Evolutionary conservation across 2,888 invertebrate species (phyloP), one percentile per base, ranked within the genome.

Genomic region (Amaurobius ferox): DNA sequence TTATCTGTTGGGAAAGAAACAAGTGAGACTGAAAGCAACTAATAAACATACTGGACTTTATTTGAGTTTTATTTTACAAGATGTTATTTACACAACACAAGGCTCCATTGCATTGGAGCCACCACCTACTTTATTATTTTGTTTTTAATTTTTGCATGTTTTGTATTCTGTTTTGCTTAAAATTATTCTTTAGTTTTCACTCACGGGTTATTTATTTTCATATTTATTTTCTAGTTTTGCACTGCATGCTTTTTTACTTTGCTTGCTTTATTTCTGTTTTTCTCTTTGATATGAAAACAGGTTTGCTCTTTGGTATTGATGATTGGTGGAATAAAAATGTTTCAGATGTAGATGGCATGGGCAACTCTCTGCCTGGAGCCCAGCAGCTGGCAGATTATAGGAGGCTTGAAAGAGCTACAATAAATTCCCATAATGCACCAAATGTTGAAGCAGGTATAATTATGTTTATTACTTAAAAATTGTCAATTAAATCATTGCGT

Each of bases 301-400:
- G 87, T 74, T 66, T 87, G 83, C 79, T 80, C 70, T 79, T 83
- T 79, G 87, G 87, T 87, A 83, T 55, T 87, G 87, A 87, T 76
- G 72, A 70, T 71, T 72, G 76, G 72, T 78, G 73, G 70, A 29
- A 48, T 79, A 62, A 66, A 55, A 73, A 79, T 88, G 89, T 92
- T 90, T 89, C 91, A 94, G 96, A 97, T 92, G 94, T 96, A 32
- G 96, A 96, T 79, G 97, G 97, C 0, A 92, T 97, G 89, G 95
- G 95, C 64, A 94, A 95, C 86, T 95, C 94, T 61, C 92, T 92
- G 79, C 91, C 92, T 68, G 93, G 93, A 29, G 93, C 93, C 16
- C 97, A 97, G 90, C 94, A 97, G 89, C 93, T 98, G 90, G 95
- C 95, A 0, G 97, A 97, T 90, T 97, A 96, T 94, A 95, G 96